Evolutionary conservation across 1,140 invertebrate genomes (phyloP).

Genomic region (Hormaphis cornu): DNA sequence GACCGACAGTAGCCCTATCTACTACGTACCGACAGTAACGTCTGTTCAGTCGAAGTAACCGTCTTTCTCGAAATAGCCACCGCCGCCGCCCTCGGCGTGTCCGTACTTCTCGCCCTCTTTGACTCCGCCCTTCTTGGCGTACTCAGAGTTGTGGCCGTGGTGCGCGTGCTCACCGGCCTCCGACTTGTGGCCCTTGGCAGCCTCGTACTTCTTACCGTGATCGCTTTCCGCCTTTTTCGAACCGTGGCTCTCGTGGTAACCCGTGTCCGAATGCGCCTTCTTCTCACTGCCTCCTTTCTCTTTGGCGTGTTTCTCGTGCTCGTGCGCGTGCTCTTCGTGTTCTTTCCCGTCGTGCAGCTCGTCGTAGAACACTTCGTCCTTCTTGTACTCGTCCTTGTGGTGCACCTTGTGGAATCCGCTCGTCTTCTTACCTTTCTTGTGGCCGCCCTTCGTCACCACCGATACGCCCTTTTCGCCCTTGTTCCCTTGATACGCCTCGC

Average conservation of each 20-base stretch:
- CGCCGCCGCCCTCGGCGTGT: conserved; percentile 35
- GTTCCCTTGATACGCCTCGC: conserved; percentile 43
- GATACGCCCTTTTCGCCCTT: conserved; percentile 36
- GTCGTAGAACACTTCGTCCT: conserved; percentile 56
- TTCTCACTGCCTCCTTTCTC: conserved; percentile 37
- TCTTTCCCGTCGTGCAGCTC: conserved; percentile 55
- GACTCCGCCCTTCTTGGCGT: conserved; percentile 36
- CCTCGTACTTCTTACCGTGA: conserved; percentile 37
- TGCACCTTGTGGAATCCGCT: conserved; percentile 55
- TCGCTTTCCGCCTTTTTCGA: conserved; percentile 36
- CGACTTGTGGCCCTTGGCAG: conserved; percentile 36
- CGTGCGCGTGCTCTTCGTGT: conserved; percentile 45
- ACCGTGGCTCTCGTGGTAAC: conserved; percentile 35
- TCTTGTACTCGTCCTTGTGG: conserved; percentile 57
- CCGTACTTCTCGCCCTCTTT: conserved; percentile 38
- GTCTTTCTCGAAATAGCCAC: conserved; percentile 14
- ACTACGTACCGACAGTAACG: too few relatives aligned
- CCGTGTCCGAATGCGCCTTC: conserved; percentile 37
- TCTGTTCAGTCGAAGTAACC: conserved; percentile 15
- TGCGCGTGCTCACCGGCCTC: conserved; percentile 35
- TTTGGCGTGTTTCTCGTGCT: conserved; percentile 35
- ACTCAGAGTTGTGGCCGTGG: conserved; percentile 35
- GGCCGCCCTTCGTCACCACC: conserved; percentile 42
- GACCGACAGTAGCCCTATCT: too few relatives aligned
- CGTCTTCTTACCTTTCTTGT: conserved; percentile 55